A percentile compares a stretch with the other conserved stretches of the same genome.
Evolutionary conservation across 2,888 invertebrate genomes (phyloP).

Genomic region (Netelia fuscicornis): DNA sequence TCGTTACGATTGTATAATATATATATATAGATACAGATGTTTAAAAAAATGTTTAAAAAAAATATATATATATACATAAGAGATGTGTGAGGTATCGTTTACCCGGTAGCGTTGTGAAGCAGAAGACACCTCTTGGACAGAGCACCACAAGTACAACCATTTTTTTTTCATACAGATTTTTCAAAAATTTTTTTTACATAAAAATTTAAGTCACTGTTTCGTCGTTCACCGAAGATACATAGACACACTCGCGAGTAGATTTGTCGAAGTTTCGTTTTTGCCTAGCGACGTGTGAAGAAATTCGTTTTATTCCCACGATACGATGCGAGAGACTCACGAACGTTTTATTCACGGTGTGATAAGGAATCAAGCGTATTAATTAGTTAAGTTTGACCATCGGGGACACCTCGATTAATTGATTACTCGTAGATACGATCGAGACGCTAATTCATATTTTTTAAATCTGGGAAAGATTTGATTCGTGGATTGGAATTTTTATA

Average conservation of each 20-base stretch:
- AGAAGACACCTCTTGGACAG: conserved; percentile 79
- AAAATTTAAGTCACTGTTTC: conserved; percentile 26
- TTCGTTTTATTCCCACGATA: conserved; percentile 5
- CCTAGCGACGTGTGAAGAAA: conserved; percentile 16
- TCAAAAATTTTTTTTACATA: not conserved
- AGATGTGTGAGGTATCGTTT: conserved; percentile 59
- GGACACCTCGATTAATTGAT: too few species aligned
- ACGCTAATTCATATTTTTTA: not conserved
- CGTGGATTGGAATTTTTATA: not conserved
- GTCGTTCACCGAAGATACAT: conserved; percentile 20
- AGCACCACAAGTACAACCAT: conserved; percentile 56
- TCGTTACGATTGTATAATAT: not conserved
- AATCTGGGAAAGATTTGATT: not conserved
- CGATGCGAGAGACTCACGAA: not conserved
- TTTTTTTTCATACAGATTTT: conserved; percentile 16
- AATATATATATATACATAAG: conserved; percentile 29
- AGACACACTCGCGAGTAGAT: conserved; percentile 21
- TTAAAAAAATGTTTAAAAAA: conserved; percentile 31
- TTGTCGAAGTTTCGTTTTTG: not conserved
- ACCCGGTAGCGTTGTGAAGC: conserved; percentile 66
- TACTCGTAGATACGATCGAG: too few species aligned
- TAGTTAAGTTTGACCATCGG: not conserved
- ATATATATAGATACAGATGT: conserved; percentile 62
- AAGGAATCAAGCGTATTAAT: conserved; percentile 21
- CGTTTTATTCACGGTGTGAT: not conserved